Base-by-base conservation (phyloP, 2,113 vertebrate species). In the Platysteira castanea region DNA sequence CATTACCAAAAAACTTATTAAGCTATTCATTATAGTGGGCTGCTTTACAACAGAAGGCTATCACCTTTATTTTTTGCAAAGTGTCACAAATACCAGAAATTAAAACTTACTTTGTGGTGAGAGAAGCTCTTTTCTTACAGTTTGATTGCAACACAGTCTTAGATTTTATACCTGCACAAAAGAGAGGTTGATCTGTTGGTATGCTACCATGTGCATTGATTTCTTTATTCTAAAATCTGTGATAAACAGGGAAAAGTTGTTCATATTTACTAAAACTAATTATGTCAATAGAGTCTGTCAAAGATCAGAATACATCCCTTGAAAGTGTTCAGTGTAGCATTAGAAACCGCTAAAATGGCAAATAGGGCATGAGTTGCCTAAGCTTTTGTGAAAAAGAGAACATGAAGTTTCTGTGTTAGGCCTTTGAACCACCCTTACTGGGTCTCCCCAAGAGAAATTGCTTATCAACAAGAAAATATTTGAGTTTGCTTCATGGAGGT, bases 121-220 rank as follows among this genome's bases (percentile, higher is more conserved):
- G 97, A 84, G 97, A 96, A 68, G 97, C 88, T 78, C 95, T 88
- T 77, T 97, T 97, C 85, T 96, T 98, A 75, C 97, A 97, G 80
- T 98, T 98, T 94, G 98, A 86, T 47, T 97, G 97, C 77, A 97
- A 91, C 65, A 98, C 83, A n/a, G 96, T 97, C 97, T 94, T 98
- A n/a, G 97, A 98, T 95, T 98, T 98, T 27, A 98, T 87, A 90
- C 98, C 99, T 99, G 97, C 39, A 95, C 57, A 46, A 90, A 90
- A 82, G 20, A 63, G 13, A 91, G 23, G 44, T 5, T 46, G 73
- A 70, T 10, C 69, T 39, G 5, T 76, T 77, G 78, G 18, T 50
- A 26, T 39, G 19, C 30, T 81, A 77, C 20, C 27, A 52, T 5
- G 11, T 15, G 13, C 2, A 2, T 16, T 61, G 26, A 77, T 60